Conservation (phyloP, 2,888 invertebrate genomes). For the Lasioglossum marginatum region DNA sequence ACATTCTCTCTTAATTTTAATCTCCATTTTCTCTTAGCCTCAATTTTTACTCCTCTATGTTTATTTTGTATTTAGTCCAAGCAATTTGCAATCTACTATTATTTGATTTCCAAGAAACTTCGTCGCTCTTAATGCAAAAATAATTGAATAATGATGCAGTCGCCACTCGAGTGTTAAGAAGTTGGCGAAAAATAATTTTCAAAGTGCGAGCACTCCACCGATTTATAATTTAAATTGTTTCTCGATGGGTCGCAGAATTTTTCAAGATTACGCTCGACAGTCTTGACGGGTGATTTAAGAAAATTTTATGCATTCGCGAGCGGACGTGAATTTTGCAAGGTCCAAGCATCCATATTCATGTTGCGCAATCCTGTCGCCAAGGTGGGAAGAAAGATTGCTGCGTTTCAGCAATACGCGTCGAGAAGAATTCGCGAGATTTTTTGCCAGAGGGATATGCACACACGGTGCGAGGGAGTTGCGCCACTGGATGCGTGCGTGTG, state of each 20-base stretch:
- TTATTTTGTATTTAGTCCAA: neutral
- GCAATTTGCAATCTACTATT: neutral
- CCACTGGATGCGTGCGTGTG: slow-evolving; percentile 64
- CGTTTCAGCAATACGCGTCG: neutral
- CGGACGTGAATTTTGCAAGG: neutral
- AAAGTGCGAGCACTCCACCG: no score
- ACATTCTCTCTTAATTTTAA: no score
- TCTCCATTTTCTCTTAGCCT: neutral
- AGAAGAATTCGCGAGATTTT: slow-evolving; percentile 21
- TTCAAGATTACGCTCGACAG: neutral
- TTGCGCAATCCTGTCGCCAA: neutral
- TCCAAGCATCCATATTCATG: neutral
- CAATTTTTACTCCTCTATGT: neutral
- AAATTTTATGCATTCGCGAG: neutral
- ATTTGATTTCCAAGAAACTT: no score
- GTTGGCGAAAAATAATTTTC: no score
- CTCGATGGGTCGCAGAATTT: neutral
- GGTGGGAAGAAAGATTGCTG: neutral
- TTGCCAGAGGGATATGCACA: slow-evolving; percentile 26
- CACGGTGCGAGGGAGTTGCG: slow-evolving; percentile 50
- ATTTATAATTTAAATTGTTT: neutral
- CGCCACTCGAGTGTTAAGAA: no score
- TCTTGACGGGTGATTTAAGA: neutral
- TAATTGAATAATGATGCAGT: no score
- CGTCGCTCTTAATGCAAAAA: neutral